Conservation (phyloP, 2,113 vertebrate species). For the Crotalus viridis region DNA sequence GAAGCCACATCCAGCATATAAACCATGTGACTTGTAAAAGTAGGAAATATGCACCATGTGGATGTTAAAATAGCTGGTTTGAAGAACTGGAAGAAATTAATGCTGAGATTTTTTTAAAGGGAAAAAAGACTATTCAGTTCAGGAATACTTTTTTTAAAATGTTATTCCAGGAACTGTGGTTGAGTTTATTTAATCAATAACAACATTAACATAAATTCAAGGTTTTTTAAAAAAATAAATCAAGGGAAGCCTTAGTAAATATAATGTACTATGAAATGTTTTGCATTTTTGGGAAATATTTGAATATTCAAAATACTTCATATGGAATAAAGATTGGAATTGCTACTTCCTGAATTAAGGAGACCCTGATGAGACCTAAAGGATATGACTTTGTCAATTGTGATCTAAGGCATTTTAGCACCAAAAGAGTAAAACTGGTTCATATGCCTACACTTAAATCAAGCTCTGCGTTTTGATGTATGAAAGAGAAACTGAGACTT, state of each 20-base stretch:
- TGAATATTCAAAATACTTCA: background rate
- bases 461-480: background rate
- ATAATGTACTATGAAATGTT: background rate
- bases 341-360: background rate
- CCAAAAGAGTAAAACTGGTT: background rate
- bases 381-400: background rate
- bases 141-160: background rate
- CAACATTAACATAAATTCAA: background rate
- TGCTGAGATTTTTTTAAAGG: background rate
- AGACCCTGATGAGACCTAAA: background rate
- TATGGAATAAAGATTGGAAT: background rate
- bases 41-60: background rate
- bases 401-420: background rate
- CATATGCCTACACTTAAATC: background rate
- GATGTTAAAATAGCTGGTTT: background rate
- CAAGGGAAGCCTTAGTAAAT: background rate
- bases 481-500: background rate
- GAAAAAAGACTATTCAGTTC: background rate
- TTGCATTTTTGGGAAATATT: background rate
- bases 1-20: background rate
- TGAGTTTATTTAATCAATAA: background rate
- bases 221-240: background rate
- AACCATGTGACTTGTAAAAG: background rate
- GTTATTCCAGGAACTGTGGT: background rate
- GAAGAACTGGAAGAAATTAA: conserved; percentile 1